phyloP scores from a whole-genome alignment of 2,888 invertebrate species.

The Acanthosoma haemorrhoidale region DNA sequence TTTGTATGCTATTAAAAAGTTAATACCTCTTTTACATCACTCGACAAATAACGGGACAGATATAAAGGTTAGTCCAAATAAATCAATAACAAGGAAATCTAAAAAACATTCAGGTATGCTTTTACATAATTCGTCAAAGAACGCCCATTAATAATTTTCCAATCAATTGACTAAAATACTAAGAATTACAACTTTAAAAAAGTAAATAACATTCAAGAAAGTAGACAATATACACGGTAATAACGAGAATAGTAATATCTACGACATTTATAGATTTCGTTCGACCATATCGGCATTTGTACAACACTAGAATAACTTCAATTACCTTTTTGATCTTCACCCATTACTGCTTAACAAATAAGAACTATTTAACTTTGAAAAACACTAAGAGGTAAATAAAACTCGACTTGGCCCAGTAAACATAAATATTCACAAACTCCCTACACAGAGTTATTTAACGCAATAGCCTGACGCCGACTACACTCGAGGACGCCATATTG shows the following conservation, averaged over 20 bases:
- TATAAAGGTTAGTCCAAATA: too few relatives aligned
- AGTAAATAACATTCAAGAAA: background rate
- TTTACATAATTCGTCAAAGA: too few relatives aligned
- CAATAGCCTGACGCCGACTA: slow-evolving; percentile 14
- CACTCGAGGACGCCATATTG: slow-evolving; percentile 16
- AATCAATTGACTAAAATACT: background rate
- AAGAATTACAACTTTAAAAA: background rate
- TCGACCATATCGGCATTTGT: background rate
- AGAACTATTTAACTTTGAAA: background rate
- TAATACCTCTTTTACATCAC: too few relatives aligned
- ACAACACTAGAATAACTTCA: background rate
- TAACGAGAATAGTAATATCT: background rate
- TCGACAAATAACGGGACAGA: too few relatives aligned
- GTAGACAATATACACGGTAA: background rate
- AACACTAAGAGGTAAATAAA: background rate
- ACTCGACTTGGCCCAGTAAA: background rate
- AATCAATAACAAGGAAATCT: too few relatives aligned
- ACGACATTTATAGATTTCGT: background rate
- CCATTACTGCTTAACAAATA: slow-evolving; percentile 17
- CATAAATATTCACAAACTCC: background rate
- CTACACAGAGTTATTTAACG: background rate
- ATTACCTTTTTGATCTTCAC: slow-evolving; percentile 36
- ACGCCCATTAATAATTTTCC: background rate
- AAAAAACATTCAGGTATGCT: too few relatives aligned
- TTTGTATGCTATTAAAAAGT: too few relatives aligned